Evolutionary conservation across 1,140 invertebrate species (phyloP).

Genomic region (Temnothorax longispinosus): DNA sequence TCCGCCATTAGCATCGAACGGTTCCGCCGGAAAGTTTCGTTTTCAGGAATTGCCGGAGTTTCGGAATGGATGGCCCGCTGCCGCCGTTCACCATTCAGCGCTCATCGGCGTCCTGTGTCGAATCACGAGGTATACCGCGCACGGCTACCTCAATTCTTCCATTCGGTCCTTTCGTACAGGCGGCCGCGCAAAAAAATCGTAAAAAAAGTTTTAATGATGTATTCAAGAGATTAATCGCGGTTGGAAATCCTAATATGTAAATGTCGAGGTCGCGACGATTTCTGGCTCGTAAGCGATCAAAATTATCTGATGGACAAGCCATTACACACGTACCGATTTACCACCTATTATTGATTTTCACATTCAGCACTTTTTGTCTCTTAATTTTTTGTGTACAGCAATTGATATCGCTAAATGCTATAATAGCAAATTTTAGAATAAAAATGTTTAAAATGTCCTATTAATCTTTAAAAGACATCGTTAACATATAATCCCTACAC

Average conservation of each 20-base stretch:
- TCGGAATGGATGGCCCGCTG: slow-evolving; percentile 56
- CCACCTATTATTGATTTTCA: neutral
- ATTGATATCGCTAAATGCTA: neutral
- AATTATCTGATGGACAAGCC: neutral
- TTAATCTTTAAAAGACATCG: neutral
- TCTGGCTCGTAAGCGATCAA: neutral
- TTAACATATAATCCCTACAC: neutral
- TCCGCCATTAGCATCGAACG: slow-evolving; percentile 71
- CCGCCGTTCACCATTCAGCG: slow-evolving; percentile 38
- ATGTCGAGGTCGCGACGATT: neutral
- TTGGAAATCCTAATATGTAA: neutral
- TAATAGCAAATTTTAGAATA: neutral
- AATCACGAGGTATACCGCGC: slow-evolving; percentile 32
- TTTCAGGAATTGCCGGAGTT: slow-evolving; percentile 66
- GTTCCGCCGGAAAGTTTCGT: slow-evolving; percentile 69
- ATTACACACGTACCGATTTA: neutral
- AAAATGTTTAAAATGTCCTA: neutral
- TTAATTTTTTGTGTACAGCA: neutral
- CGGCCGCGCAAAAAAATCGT: neutral
- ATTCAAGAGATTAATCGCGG: slow-evolving; percentile 21
- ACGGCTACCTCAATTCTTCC: slow-evolving; percentile 11
- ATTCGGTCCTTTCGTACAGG: slow-evolving; percentile 13
- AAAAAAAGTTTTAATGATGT: slow-evolving; percentile 4
- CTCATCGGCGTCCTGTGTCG: slow-evolving; percentile 42
- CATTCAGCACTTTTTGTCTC: neutral